phyloP scores from a whole-genome alignment of 2,113 vertebrate genomes.

The Scomber colias region DNA sequence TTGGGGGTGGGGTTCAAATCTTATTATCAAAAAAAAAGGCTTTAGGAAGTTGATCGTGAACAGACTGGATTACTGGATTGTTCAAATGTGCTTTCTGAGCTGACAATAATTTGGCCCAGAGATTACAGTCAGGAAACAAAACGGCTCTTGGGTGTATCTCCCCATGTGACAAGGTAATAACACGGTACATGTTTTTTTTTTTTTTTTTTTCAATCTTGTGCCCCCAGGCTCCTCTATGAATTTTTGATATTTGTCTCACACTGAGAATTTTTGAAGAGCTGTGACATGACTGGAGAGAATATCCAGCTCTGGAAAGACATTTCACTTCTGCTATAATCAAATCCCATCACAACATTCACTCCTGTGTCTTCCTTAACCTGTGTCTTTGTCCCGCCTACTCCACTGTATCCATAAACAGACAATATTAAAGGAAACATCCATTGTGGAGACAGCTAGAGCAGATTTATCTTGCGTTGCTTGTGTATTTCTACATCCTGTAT shows the following conservation, averaged over 20 bases:
- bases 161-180: constrained; percentile 53
- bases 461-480: too few relatives aligned
- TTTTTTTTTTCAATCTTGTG: constrained; percentile 14
- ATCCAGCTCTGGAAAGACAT: constrained; percentile 23
- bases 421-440: constrained; percentile 2
- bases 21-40: too few relatives aligned
- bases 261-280: constrained; percentile 54
- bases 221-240: constrained; percentile 59
- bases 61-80: constrained; percentile 44
- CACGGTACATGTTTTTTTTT: constrained; percentile 11
- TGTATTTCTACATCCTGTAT: not conserved
- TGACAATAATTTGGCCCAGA: constrained; percentile 34
- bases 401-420: not conserved
- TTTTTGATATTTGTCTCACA: constrained; percentile 66
- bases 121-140: constrained; percentile 56
- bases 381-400: not conserved
- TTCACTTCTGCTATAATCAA: constrained; percentile 43
- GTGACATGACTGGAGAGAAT: constrained; percentile 53
- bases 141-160: constrained; percentile 41
- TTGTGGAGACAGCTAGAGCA: too few relatives aligned
- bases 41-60: constrained; percentile 29
- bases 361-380: not conserved
- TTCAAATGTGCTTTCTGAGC: constrained; percentile 47
- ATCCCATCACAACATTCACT: constrained; percentile 32
- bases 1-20: not conserved